Evolutionary conservation across 2,888 invertebrate genomes (phyloP).

Genomic region (Meandrusa payeni): DNA sequence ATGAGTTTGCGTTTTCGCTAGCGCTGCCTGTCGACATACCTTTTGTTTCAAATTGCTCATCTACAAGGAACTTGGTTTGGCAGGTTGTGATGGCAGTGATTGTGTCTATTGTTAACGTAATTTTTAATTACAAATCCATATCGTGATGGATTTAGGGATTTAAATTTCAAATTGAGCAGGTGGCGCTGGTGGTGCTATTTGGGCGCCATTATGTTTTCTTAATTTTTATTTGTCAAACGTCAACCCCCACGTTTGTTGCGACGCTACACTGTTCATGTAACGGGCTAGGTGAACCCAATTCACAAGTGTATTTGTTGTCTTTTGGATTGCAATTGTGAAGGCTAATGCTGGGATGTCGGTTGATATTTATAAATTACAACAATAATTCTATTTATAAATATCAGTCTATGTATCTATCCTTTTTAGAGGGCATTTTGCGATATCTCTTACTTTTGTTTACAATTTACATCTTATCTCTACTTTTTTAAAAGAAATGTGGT

Average conservation of each 20-base stretch:
- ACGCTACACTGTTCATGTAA: slow-evolving; percentile 51
- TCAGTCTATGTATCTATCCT: slow-evolving; percentile 15
- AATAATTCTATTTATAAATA: slow-evolving; percentile 23
- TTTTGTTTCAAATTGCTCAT: slow-evolving; percentile 26
- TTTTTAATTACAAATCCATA: slow-evolving; percentile 14
- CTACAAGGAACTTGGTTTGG: slow-evolving; percentile 26
- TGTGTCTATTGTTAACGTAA: slow-evolving; percentile 39
- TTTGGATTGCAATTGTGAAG: slow-evolving; percentile 5
- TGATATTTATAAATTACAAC: slow-evolving; percentile 27
- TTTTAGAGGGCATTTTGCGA: slow-evolving; percentile 36
- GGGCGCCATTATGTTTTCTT: slow-evolving; percentile 73
- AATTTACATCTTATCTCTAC: background rate
- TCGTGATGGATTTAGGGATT: slow-evolving; percentile 8
- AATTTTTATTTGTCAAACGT: slow-evolving; percentile 16
- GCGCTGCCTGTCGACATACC: slow-evolving; percentile 29
- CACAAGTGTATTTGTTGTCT: slow-evolving; percentile 33
- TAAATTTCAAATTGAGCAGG: slow-evolving; percentile 44
- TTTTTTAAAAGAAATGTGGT: background rate
- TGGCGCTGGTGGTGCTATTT: slow-evolving; percentile 68
- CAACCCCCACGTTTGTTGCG: slow-evolving; percentile 49
- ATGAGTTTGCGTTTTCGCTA: slow-evolving; percentile 24
- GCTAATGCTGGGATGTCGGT: slow-evolving; percentile 16
- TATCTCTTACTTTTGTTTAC: slow-evolving; percentile 24
- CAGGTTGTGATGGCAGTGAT: slow-evolving; percentile 65
- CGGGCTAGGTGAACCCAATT: slow-evolving; percentile 41